A percentile compares a stretch with the other conserved stretches of the same genome.
Conservation (phyloP, 2,113 vertebrate genomes). For the Oxyura jamaicensis region DNA sequence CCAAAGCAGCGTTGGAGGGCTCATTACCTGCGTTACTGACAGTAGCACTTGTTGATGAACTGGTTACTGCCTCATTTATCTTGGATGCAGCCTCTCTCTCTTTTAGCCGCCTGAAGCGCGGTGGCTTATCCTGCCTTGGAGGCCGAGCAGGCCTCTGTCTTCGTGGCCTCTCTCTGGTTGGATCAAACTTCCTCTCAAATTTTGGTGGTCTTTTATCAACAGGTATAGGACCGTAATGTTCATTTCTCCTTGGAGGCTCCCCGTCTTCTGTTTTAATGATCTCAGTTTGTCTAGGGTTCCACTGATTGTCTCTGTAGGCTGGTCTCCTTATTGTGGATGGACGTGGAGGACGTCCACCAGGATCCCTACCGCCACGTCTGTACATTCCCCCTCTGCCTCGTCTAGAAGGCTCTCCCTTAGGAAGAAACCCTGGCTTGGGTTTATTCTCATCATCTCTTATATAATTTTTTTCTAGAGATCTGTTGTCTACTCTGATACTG, state of each 20-base stretch:
- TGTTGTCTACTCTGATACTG: constrained; percentile 72
- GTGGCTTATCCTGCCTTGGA: constrained; percentile 96
- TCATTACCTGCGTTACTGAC: constrained; percentile 71
- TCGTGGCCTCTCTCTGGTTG: constrained; percentile 88
- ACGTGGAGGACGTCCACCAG: constrained; percentile 82
- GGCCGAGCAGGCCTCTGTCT: constrained; percentile 92
- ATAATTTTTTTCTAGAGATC: constrained; percentile 74
- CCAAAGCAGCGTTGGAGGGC: constrained; percentile 60
- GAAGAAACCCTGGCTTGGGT: constrained; percentile 92
- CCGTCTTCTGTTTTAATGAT: constrained; percentile 78
- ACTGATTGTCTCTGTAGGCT: constrained; percentile 87
- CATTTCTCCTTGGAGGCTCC: constrained; percentile 77
- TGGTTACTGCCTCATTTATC: constrained; percentile 66
- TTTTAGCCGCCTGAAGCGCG: constrained; percentile 92
- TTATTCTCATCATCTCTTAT: constrained; percentile 85
- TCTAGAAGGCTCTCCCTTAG: constrained; percentile 93
- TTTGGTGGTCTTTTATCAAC: constrained; percentile 85
- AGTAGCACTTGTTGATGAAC: constrained; percentile 48
- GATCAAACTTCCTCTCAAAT: constrained; percentile 90
- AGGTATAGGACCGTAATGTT: constrained; percentile 73
- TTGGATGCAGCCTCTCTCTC: constrained; percentile 89
- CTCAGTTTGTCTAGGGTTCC: constrained; percentile 91
- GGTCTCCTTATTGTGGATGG: constrained; percentile 86
- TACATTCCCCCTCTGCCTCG: constrained; percentile 92
- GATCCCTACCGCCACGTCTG: constrained; percentile 87